phyloP scores from a whole-genome alignment of 2,797 vertebrate genomes.

The Podarcis lilfordi region DNA sequence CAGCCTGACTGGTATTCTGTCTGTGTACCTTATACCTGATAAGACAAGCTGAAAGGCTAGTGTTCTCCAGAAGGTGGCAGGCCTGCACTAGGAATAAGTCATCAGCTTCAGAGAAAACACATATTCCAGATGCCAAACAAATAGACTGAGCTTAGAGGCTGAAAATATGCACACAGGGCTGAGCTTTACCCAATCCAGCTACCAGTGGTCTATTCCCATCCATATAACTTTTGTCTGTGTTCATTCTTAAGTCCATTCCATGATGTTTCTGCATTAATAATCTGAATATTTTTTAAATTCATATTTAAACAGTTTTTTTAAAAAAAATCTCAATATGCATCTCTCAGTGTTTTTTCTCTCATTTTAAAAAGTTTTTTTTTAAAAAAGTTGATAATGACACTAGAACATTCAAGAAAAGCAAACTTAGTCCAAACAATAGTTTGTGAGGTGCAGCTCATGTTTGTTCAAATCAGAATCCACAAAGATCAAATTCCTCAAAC shows the following conservation, averaged over 20 bases:
- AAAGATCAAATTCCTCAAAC: too few relatives aligned
- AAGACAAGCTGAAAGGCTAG: not conserved
- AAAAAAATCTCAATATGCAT: not conserved
- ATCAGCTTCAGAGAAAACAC: not conserved
- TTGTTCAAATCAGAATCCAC: too few relatives aligned
- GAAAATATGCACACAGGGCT: not conserved
- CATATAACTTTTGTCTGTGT: not conserved
- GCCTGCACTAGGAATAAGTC: not conserved
- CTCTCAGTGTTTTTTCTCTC: not conserved
- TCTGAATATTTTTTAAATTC: not conserved
- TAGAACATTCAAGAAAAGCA: not conserved
- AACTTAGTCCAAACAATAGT: not conserved
- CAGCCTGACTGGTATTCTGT: not conserved
- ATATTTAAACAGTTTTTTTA: not conserved
- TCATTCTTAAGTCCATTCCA: not conserved
- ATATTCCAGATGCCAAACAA: not conserved
- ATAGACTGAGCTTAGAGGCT: not conserved
- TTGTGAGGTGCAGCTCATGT: too few relatives aligned
- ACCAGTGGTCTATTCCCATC: not conserved
- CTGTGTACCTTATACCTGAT: not conserved
- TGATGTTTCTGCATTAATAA: not conserved
- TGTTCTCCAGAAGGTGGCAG: slow-evolving; percentile 35
- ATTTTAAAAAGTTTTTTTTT: not conserved
- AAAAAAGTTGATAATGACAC: not conserved
- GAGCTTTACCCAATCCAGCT: not conserved